Conservation (phyloP, 1,140 invertebrate species). For the Spodoptera litura region DNA sequence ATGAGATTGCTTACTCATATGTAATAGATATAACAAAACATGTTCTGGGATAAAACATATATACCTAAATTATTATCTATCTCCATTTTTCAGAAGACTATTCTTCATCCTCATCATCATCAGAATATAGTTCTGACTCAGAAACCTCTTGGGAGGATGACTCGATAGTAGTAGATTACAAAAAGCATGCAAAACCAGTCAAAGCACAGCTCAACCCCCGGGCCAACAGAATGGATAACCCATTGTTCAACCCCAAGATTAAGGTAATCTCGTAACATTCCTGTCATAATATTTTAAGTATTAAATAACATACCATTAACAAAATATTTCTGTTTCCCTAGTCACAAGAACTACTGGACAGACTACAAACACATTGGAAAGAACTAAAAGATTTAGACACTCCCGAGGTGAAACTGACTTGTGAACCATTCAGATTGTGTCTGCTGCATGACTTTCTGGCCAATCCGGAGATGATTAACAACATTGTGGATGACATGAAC, state of each 20-base stretch:
- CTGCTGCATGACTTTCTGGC: slow-evolving; percentile 87
- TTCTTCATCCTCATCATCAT: slow-evolving; percentile 79
- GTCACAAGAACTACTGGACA: slow-evolving; percentile 74
- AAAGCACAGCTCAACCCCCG: slow-evolving; percentile 70
- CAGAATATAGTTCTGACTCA: slow-evolving; percentile 80
- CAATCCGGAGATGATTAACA: slow-evolving; percentile 85
- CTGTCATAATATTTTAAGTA: not conserved
- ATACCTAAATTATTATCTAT: not conserved
- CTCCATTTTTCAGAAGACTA: slow-evolving; percentile 63
- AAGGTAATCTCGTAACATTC: slow-evolving; percentile 59
- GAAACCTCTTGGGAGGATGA: slow-evolving; percentile 80
- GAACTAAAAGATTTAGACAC: slow-evolving; percentile 67
- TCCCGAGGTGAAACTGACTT: slow-evolving; percentile 70
- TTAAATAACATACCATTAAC: not conserved
- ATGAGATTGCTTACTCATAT: too few species aligned
- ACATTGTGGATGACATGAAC: slow-evolving; percentile 88
- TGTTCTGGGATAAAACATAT: not conserved
- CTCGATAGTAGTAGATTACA: slow-evolving; percentile 69
- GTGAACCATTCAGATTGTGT: slow-evolving; percentile 84
- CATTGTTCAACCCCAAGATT: slow-evolving; percentile 69
- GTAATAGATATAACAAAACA: too few species aligned
- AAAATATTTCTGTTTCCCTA: slow-evolving; percentile 52
- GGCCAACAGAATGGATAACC: slow-evolving; percentile 78
- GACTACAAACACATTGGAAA: slow-evolving; percentile 69
- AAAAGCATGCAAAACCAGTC: slow-evolving; percentile 58